These are phyloP conservation scores for Phalloptychus januarius DNA, from an alignment of 2,797 vertebrate genomes.

Conservation along the genomic window DNA sequence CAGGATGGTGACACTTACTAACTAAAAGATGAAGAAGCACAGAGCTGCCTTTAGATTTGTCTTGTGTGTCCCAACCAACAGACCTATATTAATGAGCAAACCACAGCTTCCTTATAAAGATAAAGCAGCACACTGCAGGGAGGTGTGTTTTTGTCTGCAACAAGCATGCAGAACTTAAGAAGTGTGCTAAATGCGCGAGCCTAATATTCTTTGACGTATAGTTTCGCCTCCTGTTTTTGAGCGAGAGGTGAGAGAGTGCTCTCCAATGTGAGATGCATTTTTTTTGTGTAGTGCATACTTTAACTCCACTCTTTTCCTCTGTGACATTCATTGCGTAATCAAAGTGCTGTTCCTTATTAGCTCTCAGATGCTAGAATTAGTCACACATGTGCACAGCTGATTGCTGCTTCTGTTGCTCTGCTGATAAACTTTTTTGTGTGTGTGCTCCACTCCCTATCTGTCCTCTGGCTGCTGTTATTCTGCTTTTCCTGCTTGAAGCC, in stretches of 20 bases:
- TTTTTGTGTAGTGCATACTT: slow-evolving; percentile 27
- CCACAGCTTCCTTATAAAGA: slow-evolving; percentile 22
- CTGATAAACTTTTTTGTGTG: slow-evolving; percentile 71
- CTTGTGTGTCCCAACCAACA: slow-evolving; percentile 31
- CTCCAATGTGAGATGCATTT: slow-evolving; percentile 9
- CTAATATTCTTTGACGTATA: slow-evolving; percentile 19
- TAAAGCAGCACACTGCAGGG: neutral
- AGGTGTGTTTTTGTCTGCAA: slow-evolving; percentile 26
- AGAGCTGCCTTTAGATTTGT: slow-evolving; percentile 36
- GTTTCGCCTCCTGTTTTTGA: slow-evolving; percentile 14
- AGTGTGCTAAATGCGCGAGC: slow-evolving; percentile 5
- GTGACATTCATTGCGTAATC: slow-evolving; percentile 55
- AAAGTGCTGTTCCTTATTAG: slow-evolving; percentile 66
- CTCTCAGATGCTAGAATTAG: slow-evolving; percentile 60
- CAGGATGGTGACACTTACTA: slow-evolving; percentile 15
- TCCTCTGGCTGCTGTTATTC: slow-evolving; percentile 39
- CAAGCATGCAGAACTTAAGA: neutral
- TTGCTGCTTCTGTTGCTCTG: slow-evolving; percentile 49
- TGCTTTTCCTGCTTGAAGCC: slow-evolving; percentile 14
- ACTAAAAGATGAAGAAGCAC: slow-evolving; percentile 17
- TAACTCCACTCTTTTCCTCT: slow-evolving; percentile 47
- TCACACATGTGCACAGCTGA: slow-evolving; percentile 24
- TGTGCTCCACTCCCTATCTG: slow-evolving; percentile 52
- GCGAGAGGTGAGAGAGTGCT: neutral
- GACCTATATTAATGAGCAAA: slow-evolving; percentile 38